phyloP scores from a whole-genome alignment of 2,888 invertebrate species.

The Mythimna loreyi region DNA sequence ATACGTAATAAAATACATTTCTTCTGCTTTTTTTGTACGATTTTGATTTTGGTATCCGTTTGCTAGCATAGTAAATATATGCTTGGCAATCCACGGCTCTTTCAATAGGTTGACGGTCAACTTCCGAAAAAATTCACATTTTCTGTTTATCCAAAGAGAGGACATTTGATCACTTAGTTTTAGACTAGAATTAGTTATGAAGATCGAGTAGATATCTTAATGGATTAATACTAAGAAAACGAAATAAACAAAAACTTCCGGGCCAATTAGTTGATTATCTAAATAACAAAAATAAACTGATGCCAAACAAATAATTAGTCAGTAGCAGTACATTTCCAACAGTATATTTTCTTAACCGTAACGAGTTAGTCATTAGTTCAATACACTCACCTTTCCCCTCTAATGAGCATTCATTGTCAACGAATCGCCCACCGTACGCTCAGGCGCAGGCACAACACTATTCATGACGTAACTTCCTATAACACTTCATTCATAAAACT shows the following conservation, averaged over 20 bases:
- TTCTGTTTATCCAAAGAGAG: background rate
- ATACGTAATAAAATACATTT: too few relatives aligned
- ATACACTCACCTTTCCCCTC: slow-evolving; percentile 87
- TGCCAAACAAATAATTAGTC: slow-evolving; percentile 19
- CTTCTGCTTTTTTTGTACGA: too few relatives aligned
- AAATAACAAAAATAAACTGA: slow-evolving; percentile 3
- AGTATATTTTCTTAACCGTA: slow-evolving; percentile 72
- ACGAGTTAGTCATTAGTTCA: slow-evolving; percentile 75
- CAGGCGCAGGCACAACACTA: slow-evolving; percentile 87
- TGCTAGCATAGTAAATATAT: background rate
- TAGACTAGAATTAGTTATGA: background rate
- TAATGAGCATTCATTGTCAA: slow-evolving; percentile 89
- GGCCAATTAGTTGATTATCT: background rate
- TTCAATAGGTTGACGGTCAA: background rate
- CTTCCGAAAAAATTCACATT: background rate
- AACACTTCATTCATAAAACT: slow-evolving; percentile 87
- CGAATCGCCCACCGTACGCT: slow-evolving; percentile 78
- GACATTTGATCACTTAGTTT: background rate
- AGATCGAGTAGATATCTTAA: background rate
- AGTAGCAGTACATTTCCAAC: too few relatives aligned
- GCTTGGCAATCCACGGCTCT: background rate
- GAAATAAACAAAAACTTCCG: slow-evolving; percentile 2
- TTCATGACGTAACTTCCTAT: slow-evolving; percentile 89
- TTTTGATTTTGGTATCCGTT: background rate
- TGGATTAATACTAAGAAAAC: background rate